Evolutionary conservation across 2,888 invertebrate genomes (phyloP).

Genomic region (Heliconius erato): DNA sequence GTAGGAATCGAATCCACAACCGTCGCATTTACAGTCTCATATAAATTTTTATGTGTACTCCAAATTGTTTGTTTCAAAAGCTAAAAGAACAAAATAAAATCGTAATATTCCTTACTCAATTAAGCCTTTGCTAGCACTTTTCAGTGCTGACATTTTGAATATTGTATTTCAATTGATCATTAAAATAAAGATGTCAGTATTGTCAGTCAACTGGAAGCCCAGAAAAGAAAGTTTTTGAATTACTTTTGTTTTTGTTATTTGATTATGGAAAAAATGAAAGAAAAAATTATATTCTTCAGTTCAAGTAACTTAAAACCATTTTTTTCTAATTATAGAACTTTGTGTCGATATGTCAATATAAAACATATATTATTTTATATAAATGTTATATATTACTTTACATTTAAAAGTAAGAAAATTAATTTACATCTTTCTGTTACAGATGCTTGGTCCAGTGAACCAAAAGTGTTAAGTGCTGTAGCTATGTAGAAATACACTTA

Average conservation of each 20-base stretch:
- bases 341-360: background rate
- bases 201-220: conserved; percentile 1
- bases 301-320: too few relatives aligned
- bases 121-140: background rate
- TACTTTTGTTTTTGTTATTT: background rate
- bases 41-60: too few relatives aligned
- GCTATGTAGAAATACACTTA: background rate
- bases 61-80: background rate
- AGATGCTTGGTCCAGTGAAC: conserved; percentile 34
- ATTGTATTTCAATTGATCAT: background rate
- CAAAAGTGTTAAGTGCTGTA: background rate
- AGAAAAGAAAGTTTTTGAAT: background rate
- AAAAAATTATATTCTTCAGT: background rate
- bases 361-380: too few relatives aligned
- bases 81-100: background rate
- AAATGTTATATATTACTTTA: too few relatives aligned
- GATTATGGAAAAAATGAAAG: background rate
- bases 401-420: too few relatives aligned
- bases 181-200: background rate
- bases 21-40: too few relatives aligned
- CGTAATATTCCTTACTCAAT: background rate
- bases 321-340: too few relatives aligned
- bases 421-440: conserved; percentile 24
- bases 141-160: background rate
- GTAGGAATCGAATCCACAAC: too few relatives aligned